Base-by-base conservation (phyloP, 2,888 invertebrate species). In the Adineta ricciae region DNA sequence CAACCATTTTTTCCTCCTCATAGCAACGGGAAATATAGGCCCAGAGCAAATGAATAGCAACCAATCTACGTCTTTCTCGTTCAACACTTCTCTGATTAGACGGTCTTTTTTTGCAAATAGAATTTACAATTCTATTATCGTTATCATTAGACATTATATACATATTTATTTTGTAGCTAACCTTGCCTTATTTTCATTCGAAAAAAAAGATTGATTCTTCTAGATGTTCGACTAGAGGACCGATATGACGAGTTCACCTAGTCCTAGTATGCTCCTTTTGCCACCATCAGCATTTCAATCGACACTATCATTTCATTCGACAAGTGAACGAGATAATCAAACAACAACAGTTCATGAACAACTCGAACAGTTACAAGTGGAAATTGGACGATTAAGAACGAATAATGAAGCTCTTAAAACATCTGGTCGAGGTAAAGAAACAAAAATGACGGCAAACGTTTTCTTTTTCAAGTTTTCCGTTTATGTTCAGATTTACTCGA, bases 301-400 rank as follows among this genome's bases (percentile, higher is more conserved):
- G 19, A 41, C 78, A 41, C 32, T 32, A 64, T 78, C 78, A 41
- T 41, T 78, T 24, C 7, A 41, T 1, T 41, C 41, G 41, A 41
- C 9, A 24, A 41, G 8, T 24, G 41, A 38, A 36, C 38, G 24
- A 38, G 38, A 38, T 41, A 19, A 78, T 78, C 41, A 38, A 41
- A 41, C 78, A 9, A n/a, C 2, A n/a, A 78, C 78, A n/a, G 78
- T 78, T 78, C 78, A 78, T 78, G 78, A 78, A 78, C 78, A 78
- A 78, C 78, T 78, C 41, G 78, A 78, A 78, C 78, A 78, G 41
- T 78, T 78, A 78, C 78, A 78, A 78, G 19, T n/a, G 24, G 78
- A 78, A 78, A 78, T 78, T 2, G 41, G 78, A 8, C 19, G 78
- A 41, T 78, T 78, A 41, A 41, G n/a, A 78, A 78, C 38, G 14